phyloP scores from a whole-genome alignment of 2,113 vertebrate species.

The Lynx canadensis region DNA sequence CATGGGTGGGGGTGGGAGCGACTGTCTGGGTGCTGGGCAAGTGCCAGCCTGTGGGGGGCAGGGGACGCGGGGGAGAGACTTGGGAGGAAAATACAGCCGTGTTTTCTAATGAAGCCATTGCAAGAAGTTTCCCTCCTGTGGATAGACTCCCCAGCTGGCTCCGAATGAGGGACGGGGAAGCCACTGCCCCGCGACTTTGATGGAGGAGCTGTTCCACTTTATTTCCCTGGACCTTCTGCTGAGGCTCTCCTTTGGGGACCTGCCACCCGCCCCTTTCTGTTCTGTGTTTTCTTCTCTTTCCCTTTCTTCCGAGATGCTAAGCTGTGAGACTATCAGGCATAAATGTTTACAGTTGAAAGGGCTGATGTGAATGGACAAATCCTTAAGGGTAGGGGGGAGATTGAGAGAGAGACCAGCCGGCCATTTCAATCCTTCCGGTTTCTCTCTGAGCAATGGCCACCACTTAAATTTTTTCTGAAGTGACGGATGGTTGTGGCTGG shows the following conservation, averaged over 20 bases:
- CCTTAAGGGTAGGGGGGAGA: too few relatives aligned
- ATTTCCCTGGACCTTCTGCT: constrained; percentile 24
- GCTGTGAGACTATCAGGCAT: background rate
- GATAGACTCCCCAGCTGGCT: background rate
- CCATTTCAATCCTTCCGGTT: background rate
- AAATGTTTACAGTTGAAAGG: background rate
- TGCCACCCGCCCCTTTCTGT: background rate
- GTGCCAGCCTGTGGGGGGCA: too few relatives aligned
- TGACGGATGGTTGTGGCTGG: too few relatives aligned
- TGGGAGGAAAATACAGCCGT: accelerated
- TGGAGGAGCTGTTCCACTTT: background rate
- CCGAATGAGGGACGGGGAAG: background rate
- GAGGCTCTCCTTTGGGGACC: background rate
- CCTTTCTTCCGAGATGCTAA: background rate
- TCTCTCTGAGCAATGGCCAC: background rate
- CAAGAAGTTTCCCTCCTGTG: background rate
- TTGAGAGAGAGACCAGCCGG: background rate
- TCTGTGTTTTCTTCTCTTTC: background rate
- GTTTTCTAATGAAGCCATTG: background rate
- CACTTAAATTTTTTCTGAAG: background rate
- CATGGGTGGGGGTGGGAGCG: background rate
- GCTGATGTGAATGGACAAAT: background rate
- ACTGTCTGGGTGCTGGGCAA: background rate
- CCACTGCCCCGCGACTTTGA: background rate
- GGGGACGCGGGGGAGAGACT: background rate